These are phyloP conservation scores for Tokudaia tokunoshimensis DNA, from an alignment of 2,797 vertebrate species.

Conservation along the genomic window DNA sequence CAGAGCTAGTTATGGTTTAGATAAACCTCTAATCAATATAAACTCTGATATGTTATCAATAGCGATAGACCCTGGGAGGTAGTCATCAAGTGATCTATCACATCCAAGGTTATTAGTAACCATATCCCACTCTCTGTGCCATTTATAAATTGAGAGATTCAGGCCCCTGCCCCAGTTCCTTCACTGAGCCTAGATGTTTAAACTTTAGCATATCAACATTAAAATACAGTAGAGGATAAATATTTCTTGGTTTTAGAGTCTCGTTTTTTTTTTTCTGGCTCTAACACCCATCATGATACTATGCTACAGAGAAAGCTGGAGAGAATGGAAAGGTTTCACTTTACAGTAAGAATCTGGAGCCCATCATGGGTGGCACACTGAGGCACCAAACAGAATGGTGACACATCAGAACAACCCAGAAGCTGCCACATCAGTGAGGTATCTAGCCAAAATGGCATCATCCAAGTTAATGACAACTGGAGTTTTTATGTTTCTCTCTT, in stretches of 20 bases:
- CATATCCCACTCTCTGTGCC: conserved; percentile 74
- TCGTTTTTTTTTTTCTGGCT: not conserved
- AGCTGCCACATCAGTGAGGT: not conserved
- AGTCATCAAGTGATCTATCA: conserved; percentile 83
- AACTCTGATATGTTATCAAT: too few relatives aligned
- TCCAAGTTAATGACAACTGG: not conserved
- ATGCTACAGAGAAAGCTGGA: not conserved
- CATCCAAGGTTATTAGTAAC: conserved; percentile 84
- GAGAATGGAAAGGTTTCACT: not conserved
- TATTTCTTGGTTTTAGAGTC: not conserved
- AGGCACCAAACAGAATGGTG: not conserved
- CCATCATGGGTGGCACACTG: not conserved
- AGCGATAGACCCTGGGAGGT: conserved; percentile 81
- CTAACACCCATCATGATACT: not conserved
- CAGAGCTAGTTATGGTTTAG: conserved; percentile 83
- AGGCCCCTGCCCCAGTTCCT: not conserved
- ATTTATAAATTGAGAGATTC: conserved; percentile 56
- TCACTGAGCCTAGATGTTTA: accelerated
- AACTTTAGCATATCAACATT: not conserved
- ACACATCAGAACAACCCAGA: not conserved
- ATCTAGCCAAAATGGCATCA: not conserved
- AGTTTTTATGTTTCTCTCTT: conserved; percentile 25
- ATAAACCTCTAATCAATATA: too few relatives aligned
- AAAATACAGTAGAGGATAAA: not conserved
- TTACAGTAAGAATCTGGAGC: not conserved